Evolutionary conservation across 2,888 invertebrate genomes (phyloP).

Genomic region (Sesia bembeciformis): DNA sequence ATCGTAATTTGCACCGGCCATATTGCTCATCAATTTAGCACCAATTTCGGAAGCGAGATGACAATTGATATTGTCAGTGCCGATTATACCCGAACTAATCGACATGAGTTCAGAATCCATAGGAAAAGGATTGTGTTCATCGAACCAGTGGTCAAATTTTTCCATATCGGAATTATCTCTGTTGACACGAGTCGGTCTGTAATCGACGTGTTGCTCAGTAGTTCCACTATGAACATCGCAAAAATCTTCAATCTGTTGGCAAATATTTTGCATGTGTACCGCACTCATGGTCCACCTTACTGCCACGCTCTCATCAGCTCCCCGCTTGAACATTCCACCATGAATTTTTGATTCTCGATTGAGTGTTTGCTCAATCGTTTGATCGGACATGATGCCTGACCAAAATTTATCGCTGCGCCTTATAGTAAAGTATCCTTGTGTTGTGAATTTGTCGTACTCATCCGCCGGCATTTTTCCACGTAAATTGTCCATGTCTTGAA

Average conservation of each 20-base stretch:
- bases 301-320: slow-evolving; percentile 4
- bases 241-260: neutral
- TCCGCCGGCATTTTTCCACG: slow-evolving; percentile 8
- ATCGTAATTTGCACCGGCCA: neutral
- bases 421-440: slow-evolving; percentile 21
- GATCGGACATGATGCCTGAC: slow-evolving; percentile 15
- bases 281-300: neutral
- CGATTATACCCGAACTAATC: neutral
- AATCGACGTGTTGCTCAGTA: neutral
- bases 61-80: neutral
- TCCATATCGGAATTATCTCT: neutral
- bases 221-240: neutral
- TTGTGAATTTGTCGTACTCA: slow-evolving; percentile 8
- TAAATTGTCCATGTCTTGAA: slow-evolving; percentile 17
- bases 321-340: slow-evolving; percentile 16
- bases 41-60: neutral
- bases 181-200: neutral
- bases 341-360: slow-evolving; percentile 18
- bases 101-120: neutral
- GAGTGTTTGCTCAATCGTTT: slow-evolving; percentile 26
- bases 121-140: neutral
- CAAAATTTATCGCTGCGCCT: slow-evolving; percentile 12
- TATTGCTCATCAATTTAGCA: neutral
- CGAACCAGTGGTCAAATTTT: neutral
- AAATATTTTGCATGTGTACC: neutral